These are phyloP conservation scores for Heliconius congener DNA, from an alignment of 1,140 invertebrate species.

Conservation along the genomic window DNA sequence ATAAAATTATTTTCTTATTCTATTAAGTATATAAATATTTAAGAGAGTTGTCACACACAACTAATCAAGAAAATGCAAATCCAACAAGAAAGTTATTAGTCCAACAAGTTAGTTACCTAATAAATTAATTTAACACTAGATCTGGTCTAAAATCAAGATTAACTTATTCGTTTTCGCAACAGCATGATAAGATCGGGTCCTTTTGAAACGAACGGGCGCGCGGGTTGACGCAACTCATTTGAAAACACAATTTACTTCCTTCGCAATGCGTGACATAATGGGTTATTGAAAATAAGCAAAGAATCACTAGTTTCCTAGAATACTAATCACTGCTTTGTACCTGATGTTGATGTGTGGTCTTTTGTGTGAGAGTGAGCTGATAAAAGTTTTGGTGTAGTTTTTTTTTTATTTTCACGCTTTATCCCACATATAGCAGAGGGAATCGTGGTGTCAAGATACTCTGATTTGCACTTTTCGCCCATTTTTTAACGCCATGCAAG, in stretches of 20 bases:
- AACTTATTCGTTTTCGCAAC: not conserved
- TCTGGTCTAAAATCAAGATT: slow-evolving; percentile 4
- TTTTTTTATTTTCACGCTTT: not conserved
- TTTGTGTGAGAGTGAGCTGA: not conserved
- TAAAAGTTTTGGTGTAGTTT: not conserved
- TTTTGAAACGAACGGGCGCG: not conserved
- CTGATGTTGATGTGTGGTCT: not conserved
- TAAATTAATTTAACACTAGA: slow-evolving; percentile 1
- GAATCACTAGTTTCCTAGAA: slow-evolving; percentile 14
- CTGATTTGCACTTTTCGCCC: not conserved
- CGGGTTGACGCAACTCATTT: slow-evolving; percentile 16
- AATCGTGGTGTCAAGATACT: not conserved
- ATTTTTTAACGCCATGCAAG: not conserved
- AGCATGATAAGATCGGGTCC: not conserved
- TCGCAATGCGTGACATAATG: slow-evolving; percentile 19
- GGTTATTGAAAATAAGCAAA: not conserved
- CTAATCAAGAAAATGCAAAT: not conserved
- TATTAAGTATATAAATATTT: not conserved
- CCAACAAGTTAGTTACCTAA: not conserved
- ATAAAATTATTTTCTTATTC: too few species aligned
- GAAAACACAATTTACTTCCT: slow-evolving; percentile 5
- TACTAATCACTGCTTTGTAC: slow-evolving; percentile 20
- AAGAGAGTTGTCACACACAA: not conserved
- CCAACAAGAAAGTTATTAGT: not conserved
- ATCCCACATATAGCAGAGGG: not conserved